Conservation (phyloP, 2,888 invertebrate species). For the Tetanocera ferruginea region DNA sequence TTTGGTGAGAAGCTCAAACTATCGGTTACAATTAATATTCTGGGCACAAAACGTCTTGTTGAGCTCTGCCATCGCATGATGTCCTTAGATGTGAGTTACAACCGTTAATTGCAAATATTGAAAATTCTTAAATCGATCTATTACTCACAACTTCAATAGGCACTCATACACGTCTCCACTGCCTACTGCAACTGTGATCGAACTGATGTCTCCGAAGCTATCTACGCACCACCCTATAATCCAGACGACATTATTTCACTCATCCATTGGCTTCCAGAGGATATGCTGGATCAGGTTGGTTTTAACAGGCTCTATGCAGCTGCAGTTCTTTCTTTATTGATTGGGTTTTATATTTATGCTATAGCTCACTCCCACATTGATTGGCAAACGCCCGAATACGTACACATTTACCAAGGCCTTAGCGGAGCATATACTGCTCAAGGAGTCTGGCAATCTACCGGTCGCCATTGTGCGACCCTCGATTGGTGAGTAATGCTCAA, state of each 20-base stretch:
- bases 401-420: constrained; percentile 98
- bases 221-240: constrained; percentile 86
- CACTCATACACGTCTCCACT: constrained; percentile 92
- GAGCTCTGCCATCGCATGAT: constrained; percentile 92
- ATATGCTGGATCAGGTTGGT: constrained; percentile 81
- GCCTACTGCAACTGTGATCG: constrained; percentile 98
- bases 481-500: constrained; percentile 76
- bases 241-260: constrained; percentile 81
- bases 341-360: no score
- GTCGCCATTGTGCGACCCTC: constrained; percentile 96
- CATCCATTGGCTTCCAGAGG: constrained; percentile 86
- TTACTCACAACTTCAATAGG: no score
- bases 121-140: no score
- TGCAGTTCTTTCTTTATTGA: no score
- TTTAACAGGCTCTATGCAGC: neutral
- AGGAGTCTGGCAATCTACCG: constrained; percentile 86
- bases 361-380: constrained; percentile 70
- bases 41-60: constrained; percentile 92
- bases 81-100: constrained; percentile 84
- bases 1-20: constrained; percentile 97
- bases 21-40: constrained; percentile 95
- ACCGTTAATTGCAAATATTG: no score
- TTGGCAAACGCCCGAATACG: constrained; percentile 93
- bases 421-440: constrained; percentile 90
- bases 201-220: constrained; percentile 86